Base-by-base conservation (phyloP, 2,888 invertebrate species). In the Gisinianus flammeolus region DNA sequence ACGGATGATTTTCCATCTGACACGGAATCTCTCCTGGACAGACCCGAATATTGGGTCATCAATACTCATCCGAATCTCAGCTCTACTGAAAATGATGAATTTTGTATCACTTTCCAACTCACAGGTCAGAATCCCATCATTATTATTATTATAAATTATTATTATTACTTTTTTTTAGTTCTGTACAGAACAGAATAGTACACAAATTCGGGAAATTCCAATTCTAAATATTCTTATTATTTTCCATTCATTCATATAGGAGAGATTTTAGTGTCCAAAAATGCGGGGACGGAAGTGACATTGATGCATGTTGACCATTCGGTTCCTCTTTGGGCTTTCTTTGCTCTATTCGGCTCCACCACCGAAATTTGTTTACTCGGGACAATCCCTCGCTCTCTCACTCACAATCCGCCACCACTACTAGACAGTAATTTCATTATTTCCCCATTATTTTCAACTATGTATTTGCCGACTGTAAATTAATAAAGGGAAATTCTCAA, bases 21-120 rank as follows among this genome's bases (percentile, higher is more conserved):
- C 87, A 93, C 96, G 0, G 96, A 97, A 86, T 90, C 93, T 74
- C 88, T 98, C 1, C 87, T 98, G 35, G 98, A 98, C 87, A 90
- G 98, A 54, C 94, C 94, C 0, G 98, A 99, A 86, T 99, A 98
- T 87, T 99, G 98, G 98, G 97, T 98, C 0, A 94, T 98, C 12
- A 93, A 94, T n/a, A n/a, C n/a, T n/a, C n/a, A n/a, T n/a, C n/a
- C n/a, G n/a, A n/a, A n/a, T n/a, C n/a, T n/a, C n/a, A n/a, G n/a
- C n/a, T n/a, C n/a, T n/a, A n/a, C n/a, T n/a, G n/a, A n/a, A n/a
- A n/a, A 85, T 93, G 97, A 85, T 54, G 54, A 54, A 54, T 54
- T 54, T 54, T 54, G 54, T 54, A n/a, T 54, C 19, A 54, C 54
- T 12, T 54, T 54, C n/a, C 16, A 16, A 54, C n/a, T n/a, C 54